Base-by-base conservation (phyloP, 2,888 invertebrate species). In the Lordiphosa andalusiaca region DNA sequence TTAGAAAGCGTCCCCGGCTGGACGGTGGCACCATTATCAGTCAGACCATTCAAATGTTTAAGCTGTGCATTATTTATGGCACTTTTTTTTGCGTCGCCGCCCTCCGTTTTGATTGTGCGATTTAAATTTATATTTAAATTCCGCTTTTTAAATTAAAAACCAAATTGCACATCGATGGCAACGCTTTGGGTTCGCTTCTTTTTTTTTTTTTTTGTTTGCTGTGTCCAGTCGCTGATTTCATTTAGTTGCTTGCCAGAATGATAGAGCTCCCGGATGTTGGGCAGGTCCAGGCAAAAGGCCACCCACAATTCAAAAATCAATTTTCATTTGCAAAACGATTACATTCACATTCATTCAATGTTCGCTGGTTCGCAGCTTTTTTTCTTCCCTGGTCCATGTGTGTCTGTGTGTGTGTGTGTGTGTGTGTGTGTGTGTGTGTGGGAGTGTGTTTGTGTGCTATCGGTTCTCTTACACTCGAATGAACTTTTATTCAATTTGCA, bases 401-500 rank as follows among this genome's bases (percentile, higher is more conserved):
- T 42, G 56, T 51, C 57, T 16, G 16, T 16, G 16, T 16, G 16
- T 54, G 53, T 51, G 55, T 57, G 25, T 54, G 53, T 42, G 56
- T 51, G 59, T 16, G 16, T 16, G 16, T 16, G 16, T 54, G 53
- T 51, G 55, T 57, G 25, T 54, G 44, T 50, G 48, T 55, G 48
- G 52, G 48, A 47, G 47, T 67, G 56, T 61, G 54, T 53, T 56
- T 52, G 64, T 66, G 50, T 71, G 81, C 84, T 87, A 87, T 86
- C 86, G 75, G 75, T 73, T 82, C 74, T 60, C 76, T 87, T 77
- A 85, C 86, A 85, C 86, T 87, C 76, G 74, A 86, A 65, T 86
- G 87, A 76, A 77, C 80, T 82, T 86, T 77, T 77, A 86, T 86
- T 82, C 84, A 85, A 85, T 85, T 86, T 85, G 86, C 83, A 77